These are phyloP conservation scores for Drosophila repletoides DNA, from an alignment of 1,140 invertebrate species.

Conservation along the genomic window DNA sequence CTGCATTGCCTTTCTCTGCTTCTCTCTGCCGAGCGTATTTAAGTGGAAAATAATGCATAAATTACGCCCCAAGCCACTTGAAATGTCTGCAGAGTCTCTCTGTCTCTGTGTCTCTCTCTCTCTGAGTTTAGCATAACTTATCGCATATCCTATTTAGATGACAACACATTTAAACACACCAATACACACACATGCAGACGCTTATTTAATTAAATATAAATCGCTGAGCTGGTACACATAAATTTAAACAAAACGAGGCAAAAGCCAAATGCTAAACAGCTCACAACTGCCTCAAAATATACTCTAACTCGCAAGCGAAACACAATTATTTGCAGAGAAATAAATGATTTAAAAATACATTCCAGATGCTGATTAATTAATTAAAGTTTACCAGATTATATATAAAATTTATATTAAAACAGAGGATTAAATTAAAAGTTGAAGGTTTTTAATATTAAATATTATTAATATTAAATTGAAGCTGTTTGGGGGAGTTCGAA, in stretches of 20 bases:
- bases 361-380: no score
- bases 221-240: conserved; percentile 62
- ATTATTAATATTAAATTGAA: no score
- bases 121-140: conserved; percentile 56
- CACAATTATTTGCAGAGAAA: not conserved
- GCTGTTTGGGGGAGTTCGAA: no score
- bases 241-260: conserved; percentile 54
- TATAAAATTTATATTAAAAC: no score
- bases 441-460: no score
- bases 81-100: conserved; percentile 15
- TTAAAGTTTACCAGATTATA: no score
- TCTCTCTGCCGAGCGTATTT: conserved; percentile 16
- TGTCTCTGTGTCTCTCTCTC: conserved; percentile 7
- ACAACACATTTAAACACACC: conserved; percentile 28
- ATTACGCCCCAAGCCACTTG: conserved; percentile 58
- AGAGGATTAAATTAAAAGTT: no score
- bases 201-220: conserved; percentile 77
- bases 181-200: conserved; percentile 20
- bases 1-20: not conserved
- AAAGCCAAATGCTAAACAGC: not conserved
- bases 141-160: conserved; percentile 71
- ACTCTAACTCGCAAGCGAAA: not conserved
- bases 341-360: no score
- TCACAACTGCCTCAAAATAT: not conserved
- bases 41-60: conserved; percentile 74